Conservation (phyloP, 2,797 vertebrate genomes). For the Holocentrus rufus region DNA sequence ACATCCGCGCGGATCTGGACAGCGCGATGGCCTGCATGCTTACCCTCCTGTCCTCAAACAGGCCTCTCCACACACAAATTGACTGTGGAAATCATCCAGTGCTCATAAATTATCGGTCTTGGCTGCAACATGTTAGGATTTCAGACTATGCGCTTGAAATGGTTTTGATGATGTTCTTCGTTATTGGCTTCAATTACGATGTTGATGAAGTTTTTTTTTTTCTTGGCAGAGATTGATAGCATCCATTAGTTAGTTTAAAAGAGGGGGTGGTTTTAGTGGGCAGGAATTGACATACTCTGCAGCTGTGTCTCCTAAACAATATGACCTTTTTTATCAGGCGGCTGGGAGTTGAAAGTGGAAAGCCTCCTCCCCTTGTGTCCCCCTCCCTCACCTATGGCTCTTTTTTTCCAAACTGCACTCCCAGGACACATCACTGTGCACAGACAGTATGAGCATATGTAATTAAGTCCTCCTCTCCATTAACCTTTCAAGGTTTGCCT, state of each 20-base stretch:
- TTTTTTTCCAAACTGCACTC: slow-evolving; percentile 7
- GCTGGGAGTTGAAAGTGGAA: background rate
- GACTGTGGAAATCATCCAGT: slow-evolving; percentile 13
- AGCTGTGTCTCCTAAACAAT: slow-evolving; percentile 27
- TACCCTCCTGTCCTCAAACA: slow-evolving; percentile 3
- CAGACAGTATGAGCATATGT: slow-evolving; percentile 33
- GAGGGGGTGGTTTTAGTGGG: background rate
- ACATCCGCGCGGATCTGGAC: slow-evolving; percentile 36
- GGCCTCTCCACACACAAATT: slow-evolving; percentile 20
- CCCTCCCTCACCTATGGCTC: background rate
- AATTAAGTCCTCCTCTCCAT: slow-evolving; percentile 44
- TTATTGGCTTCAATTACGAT: slow-evolving; percentile 18
- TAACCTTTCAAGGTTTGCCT: slow-evolving; percentile 7
- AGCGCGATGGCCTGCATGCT: slow-evolving; percentile 9
- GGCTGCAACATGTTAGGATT: slow-evolving; percentile 12
- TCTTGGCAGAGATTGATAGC: slow-evolving; percentile 3
- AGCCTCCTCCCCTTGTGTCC: background rate
- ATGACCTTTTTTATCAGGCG: slow-evolving; percentile 1
- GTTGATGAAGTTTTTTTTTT: background rate
- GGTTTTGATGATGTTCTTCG: slow-evolving; percentile 12
- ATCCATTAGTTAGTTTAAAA: background rate
- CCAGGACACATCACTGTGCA: slow-evolving; percentile 12
- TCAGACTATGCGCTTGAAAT: background rate
- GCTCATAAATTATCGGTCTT: slow-evolving; percentile 3
- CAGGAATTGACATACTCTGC: background rate